Conservation (phyloP, 2,797 vertebrate genomes). For the Sebastes diaconus region DNA sequence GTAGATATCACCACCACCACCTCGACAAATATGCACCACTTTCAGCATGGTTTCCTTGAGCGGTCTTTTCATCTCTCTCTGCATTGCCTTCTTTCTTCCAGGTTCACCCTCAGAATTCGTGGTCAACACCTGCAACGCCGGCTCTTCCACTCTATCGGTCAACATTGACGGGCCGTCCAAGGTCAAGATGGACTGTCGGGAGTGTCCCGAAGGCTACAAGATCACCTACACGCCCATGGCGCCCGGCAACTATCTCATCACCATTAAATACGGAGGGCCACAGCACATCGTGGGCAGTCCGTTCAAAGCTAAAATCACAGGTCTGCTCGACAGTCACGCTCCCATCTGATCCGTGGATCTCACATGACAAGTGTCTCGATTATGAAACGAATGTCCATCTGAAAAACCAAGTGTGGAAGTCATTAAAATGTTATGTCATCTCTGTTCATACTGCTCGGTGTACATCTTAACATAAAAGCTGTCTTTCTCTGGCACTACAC, state of each 20-base stretch:
- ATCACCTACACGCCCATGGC: conserved; percentile 97
- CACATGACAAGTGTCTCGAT: conserved; percentile 54
- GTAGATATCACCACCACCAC: conserved; percentile 63
- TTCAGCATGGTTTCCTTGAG: neutral
- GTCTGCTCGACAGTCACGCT: conserved; percentile 73
- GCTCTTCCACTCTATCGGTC: conserved; percentile 90
- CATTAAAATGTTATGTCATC: conserved; percentile 53
- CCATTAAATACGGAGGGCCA: conserved; percentile 95
- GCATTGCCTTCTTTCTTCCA: conserved; percentile 44
- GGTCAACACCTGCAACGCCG: conserved; percentile 91
- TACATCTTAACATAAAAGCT: conserved; percentile 41
- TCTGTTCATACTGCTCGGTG: conserved; percentile 18
- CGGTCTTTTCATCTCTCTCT: too few species aligned
- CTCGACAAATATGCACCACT: neutral
- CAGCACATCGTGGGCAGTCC: conserved; percentile 97
- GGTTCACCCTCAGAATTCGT: conserved; percentile 91
- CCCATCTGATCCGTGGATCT: conserved; percentile 57
- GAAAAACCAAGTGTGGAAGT: conserved; percentile 45
- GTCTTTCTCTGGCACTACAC: conserved; percentile 7
- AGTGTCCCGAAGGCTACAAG: conserved; percentile 92
- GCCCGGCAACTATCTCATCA: conserved; percentile 97
- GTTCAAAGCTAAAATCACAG: conserved; percentile 97
- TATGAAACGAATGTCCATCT: conserved; percentile 49
- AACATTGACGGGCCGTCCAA: conserved; percentile 97
- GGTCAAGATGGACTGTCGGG: conserved; percentile 95